Evolutionary conservation across 1,140 invertebrate species (phyloP), one percentile per base, ranked within the genome.

Genomic region (Stegodyphus mimosarum): DNA sequence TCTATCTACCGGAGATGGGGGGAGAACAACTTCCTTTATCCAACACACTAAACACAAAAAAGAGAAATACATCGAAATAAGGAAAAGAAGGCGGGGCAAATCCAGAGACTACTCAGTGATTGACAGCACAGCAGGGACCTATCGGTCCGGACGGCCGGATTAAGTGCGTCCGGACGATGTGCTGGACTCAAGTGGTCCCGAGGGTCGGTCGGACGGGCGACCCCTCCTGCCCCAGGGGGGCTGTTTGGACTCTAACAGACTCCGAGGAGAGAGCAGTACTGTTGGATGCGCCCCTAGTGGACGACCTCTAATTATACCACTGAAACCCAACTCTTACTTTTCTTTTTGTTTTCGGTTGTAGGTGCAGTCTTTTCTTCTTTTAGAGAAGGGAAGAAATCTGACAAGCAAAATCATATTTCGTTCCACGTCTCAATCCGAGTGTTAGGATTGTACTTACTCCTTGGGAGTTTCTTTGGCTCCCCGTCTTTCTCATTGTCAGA

Each of bases 361-460:
- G 15, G n/a, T 9, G 9, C 15, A 11, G 55, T 15, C 9, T 9
- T 60, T 67, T 18, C 17, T 18, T 67, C 64, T 17, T 67, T 67
- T 67, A 7, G 15, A 15, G 9, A 15, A 13, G 52, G n/a, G 64
- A 80, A 71, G 79, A 73, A 81, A 73, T 73, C 79, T 81, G 79
- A 81, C 79, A 81, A 81, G 79, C 70, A 73, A 73, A 81, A 81
- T 81, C 79, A 81, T 81, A 81, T 81, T 81, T 81, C n/a, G 79
- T 81, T 60, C 79, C 15, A 49, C 13, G 53, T 60, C 79, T 81
- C 70, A 73, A 60, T 81, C 79, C 71, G 15, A 60, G 33, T 33
- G 33, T 33, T 33, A 33, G 33, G 33, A 33, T 55, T 0, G 52
- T 55, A 5, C 53, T 53, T 15, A 13, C n/a, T 48, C 11, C 18